These are phyloP conservation scores for Peromyscus nudipes DNA, from an alignment of 2,797 vertebrate species.

Conservation along the genomic window DNA sequence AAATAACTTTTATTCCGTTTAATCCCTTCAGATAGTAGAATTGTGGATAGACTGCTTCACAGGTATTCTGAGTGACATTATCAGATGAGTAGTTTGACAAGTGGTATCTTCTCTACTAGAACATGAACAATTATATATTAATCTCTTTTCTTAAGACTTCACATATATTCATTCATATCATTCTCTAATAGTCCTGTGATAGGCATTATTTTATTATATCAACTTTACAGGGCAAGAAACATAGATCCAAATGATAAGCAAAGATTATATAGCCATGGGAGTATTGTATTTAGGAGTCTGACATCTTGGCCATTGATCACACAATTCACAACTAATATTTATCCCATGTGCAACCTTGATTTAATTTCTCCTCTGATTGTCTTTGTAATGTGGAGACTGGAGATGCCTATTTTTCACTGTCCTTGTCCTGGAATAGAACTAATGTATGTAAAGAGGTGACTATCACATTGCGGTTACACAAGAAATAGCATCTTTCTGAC, in stretches of 20 bases:
- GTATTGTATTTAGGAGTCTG: not conserved
- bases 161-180: not conserved
- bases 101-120: not conserved
- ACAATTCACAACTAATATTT: not conserved
- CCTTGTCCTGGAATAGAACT: not conserved
- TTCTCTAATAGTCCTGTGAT: not conserved
- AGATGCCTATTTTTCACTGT: not conserved
- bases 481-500: not conserved
- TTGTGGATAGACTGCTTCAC: not conserved
- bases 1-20: not conserved
- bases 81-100: not conserved
- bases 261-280: not conserved
- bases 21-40: not conserved
- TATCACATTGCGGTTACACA: not conserved
- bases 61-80: not conserved
- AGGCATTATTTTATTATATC: not conserved
- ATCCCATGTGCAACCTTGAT: not conserved
- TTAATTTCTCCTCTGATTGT: not conserved
- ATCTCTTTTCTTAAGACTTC: not conserved
- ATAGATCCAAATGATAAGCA: not conserved
- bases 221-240: not conserved
- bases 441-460: not conserved
- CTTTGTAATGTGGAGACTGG: not conserved
- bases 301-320: not conserved
- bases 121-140: not conserved